Percentiles rank a stretch among this genome's conserved stretches.
phyloP scores from a whole-genome alignment of 2,113 vertebrate genomes.

The Ceuthmochares aereus region DNA sequence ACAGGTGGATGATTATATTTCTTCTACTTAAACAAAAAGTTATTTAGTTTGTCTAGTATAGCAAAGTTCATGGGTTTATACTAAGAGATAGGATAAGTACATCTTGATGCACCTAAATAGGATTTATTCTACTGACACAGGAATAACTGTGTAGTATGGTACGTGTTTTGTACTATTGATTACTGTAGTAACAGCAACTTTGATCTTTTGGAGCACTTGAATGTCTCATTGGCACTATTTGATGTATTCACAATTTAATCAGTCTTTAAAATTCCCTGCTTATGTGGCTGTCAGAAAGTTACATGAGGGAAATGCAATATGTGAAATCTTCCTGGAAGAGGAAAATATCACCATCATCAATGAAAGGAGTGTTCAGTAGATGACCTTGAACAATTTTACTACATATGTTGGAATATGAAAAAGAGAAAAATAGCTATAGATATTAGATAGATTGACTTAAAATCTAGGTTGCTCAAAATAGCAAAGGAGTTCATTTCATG shows the following conservation, averaged over 20 bases:
- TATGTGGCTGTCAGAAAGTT: not conserved
- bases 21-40: not conserved
- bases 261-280: not conserved
- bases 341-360: not conserved
- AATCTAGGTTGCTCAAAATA: not conserved
- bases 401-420: not conserved
- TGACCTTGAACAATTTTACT: not conserved
- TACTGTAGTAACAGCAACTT: not conserved
- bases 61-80: not conserved
- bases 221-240: not conserved
- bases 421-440: not conserved
- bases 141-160: rapidly evolving
- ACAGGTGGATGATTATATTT: not conserved
- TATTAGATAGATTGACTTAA: not conserved
- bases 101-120: not conserved
- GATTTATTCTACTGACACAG: not conserved
- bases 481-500: not conserved
- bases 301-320: not conserved
- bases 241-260: not conserved
- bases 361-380: not conserved
- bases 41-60: not conserved
- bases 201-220: not conserved
- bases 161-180: not conserved
- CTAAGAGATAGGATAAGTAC: not conserved
- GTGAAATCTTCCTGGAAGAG: not conserved